Evolutionary conservation across 2,113 vertebrate species (phyloP), one percentile per base, ranked within the genome.

Genomic region (Dasyornis broadbenti): DNA sequence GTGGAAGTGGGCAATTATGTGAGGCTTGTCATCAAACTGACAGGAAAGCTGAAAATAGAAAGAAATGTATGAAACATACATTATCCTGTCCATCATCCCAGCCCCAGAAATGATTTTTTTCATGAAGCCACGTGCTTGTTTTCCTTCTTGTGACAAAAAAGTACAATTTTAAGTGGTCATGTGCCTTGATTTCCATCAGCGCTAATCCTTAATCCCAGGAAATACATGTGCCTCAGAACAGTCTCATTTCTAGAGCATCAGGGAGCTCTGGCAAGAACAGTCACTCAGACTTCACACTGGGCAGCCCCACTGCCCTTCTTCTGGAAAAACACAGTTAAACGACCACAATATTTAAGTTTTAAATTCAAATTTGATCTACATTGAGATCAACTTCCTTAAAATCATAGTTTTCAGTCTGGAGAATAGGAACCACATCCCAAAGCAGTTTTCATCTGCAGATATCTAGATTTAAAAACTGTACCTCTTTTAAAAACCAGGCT

Each of bases 401-500:
- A 63, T n/a, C 8, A 22, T 15, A 24, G 2, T 19, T 90, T 94
- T 86, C 44, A 83, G 76, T 31, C 8, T 87, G 79, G 39, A 54
- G 26, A 72, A 57, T 3, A 90, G 33, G 24, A 87, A 52, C 2
- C 4, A 24, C 9, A 44, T 57, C 20, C 17, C 28, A 89, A 68
- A 80, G 30, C 0, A 0, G 13, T 39, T 89, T 53, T 57, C 37
- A 15, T 37, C 57, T 71, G 50, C 37, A 90, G 83, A 91, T 7
- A 6, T 86, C 44, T 81, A 50, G 22, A 56, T 37, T 40, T 42
- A 52, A 59, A 80, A 86, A 64, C 27, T 10, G 10, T 97, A 99
- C 99, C 99, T 99, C 99, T 98, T 99, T 99, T 90, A 99, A 98
- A 97, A 99, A 99, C 98, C 99, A 99, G 65, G 99, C 98, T 10